Percentiles rank a stretch among this genome's conserved stretches.
phyloP scores from a whole-genome alignment of 1,140 invertebrate species.

The Trachymyrmex cornetzi region DNA sequence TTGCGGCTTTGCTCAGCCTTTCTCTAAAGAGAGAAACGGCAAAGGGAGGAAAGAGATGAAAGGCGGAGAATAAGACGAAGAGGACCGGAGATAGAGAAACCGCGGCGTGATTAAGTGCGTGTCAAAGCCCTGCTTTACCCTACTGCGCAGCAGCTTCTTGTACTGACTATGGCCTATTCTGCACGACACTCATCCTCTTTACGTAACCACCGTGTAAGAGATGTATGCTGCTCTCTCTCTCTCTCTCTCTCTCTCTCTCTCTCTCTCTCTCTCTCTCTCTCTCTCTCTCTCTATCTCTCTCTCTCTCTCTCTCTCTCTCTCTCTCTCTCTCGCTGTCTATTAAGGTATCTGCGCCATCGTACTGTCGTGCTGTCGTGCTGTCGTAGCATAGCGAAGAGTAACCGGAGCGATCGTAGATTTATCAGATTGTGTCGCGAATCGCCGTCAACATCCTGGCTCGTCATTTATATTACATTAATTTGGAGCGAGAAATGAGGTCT shows the following conservation, averaged over 20 bases:
- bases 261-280: not conserved
- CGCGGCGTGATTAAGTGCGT: constrained; percentile 67
- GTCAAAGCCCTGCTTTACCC: constrained; percentile 61
- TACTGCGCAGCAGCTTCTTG: constrained; percentile 34
- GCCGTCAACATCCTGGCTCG: constrained; percentile 17
- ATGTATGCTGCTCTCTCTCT: constrained; percentile 16
- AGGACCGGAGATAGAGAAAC: constrained; percentile 34
- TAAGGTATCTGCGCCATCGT: constrained; percentile 35
- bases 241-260: constrained; percentile 3
- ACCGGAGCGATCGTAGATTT: constrained; percentile 40
- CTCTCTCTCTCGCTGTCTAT: not conserved
- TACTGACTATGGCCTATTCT: constrained; percentile 38
- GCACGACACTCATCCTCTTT: constrained; percentile 35
- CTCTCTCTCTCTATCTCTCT: not conserved
- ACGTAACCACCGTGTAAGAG: constrained; percentile 14
- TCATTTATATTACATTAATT: constrained; percentile 11
- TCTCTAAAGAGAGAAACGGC: constrained; percentile 1
- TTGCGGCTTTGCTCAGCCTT: constrained; percentile 16
- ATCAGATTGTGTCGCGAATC: constrained; percentile 19
- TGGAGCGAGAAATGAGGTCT: not conserved
- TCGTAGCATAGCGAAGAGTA: constrained; percentile 14
- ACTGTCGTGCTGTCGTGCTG: not conserved
- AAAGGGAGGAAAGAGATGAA: constrained; percentile 38
- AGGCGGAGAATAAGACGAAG: constrained; percentile 32
- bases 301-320: constrained; percentile 9